Conservation (phyloP, 2,797 vertebrate species). For the Lepus oiostolus region DNA sequence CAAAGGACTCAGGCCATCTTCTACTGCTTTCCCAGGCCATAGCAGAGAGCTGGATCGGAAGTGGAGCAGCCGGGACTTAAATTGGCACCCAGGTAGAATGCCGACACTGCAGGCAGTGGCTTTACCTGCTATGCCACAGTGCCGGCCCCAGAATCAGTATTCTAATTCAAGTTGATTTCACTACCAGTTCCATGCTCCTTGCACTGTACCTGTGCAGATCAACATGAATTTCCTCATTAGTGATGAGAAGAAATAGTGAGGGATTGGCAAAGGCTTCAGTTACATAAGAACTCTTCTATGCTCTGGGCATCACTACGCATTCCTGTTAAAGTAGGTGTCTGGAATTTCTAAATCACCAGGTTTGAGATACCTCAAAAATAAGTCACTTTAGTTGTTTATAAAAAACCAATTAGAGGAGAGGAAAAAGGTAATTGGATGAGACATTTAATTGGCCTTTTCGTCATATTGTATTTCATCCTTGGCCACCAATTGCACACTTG, state of each 20-base stretch:
- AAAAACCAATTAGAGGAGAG: not conserved
- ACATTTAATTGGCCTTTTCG: not conserved
- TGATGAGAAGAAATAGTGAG: not conserved
- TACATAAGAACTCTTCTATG: not conserved
- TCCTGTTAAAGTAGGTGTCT: not conserved
- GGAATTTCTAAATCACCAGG: not conserved
- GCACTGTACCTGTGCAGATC: not conserved
- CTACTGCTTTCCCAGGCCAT: too few species aligned
- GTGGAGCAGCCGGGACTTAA: too few species aligned
- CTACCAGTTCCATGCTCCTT: accelerated
- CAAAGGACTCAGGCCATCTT: too few species aligned
- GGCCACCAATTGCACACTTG: not conserved
- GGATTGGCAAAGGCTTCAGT: accelerated
- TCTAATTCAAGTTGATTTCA: not conserved
- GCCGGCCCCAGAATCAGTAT: not conserved
- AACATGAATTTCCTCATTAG: too few species aligned
- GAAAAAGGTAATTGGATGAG: not conserved
- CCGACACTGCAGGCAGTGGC: too few species aligned
- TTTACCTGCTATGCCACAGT: too few species aligned
- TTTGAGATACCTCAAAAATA: not conserved
- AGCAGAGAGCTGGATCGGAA: too few species aligned
- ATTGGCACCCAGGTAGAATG: too few species aligned
- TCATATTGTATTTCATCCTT: not conserved
- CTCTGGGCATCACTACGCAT: not conserved
- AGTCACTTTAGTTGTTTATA: not conserved